A percentile compares a stretch with the other conserved stretches of the same genome.
Conservation (phyloP, 1,140 invertebrate species). For the Hyles vespertilio region DNA sequence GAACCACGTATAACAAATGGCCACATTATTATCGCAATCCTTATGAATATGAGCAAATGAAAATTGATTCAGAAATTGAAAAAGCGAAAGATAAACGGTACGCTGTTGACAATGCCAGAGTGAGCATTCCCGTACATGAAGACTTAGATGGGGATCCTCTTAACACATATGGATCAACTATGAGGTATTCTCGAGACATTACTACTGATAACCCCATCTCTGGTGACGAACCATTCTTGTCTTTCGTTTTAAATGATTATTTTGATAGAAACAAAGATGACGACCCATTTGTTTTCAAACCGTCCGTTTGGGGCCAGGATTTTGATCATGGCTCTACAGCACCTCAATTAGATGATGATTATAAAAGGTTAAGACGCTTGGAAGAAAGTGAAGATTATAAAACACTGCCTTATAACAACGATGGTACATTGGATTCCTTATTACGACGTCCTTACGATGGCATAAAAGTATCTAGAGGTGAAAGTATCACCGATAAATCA, state of each 20-base stretch:
- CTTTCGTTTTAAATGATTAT: constrained; percentile 53
- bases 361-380: constrained; percentile 29
- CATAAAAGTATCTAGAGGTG: constrained; percentile 10
- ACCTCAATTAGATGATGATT: constrained; percentile 20
- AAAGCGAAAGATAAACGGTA: constrained; percentile 56
- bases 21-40: constrained; percentile 45
- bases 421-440: constrained; percentile 3
- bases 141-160: constrained; percentile 31
- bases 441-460: constrained; percentile 3
- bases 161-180: constrained; percentile 4
- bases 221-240: constrained; percentile 52
- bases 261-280: constrained; percentile 49
- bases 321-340: constrained; percentile 36
- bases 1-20: constrained; percentile 39
- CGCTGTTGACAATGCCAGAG: constrained; percentile 19
- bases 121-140: constrained; percentile 52
- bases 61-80: constrained; percentile 32
- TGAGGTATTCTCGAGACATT: not conserved
- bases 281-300: constrained; percentile 47
- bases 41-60: constrained; percentile 44
- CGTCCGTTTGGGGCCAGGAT: constrained; percentile 42
- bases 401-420: constrained; percentile 2
- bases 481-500: constrained; percentile 25
- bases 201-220: constrained; percentile 45
- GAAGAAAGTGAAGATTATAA: constrained; percentile 13